phyloP scores from a whole-genome alignment of 1,140 invertebrate species.

The Lepidostoma basale region DNA sequence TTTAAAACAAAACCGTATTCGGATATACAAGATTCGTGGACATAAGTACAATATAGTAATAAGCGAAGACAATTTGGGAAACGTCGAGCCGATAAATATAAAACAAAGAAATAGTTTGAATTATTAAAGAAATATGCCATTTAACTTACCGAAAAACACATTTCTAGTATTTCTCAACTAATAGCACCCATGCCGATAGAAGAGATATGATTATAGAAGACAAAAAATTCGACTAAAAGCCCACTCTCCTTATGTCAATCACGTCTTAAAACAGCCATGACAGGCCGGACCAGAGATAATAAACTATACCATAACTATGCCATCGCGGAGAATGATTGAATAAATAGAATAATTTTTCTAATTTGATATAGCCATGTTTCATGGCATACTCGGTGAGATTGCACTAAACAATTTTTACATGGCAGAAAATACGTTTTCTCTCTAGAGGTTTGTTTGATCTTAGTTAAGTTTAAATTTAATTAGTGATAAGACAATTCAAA shows the following conservation, averaged over 20 bases:
- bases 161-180: slow-evolving; percentile 12
- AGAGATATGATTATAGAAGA: slow-evolving; percentile 3
- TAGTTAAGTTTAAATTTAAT: too few species aligned
- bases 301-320: too few species aligned
- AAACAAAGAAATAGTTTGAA: slow-evolving; percentile 22
- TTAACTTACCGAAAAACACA: slow-evolving; percentile 22
- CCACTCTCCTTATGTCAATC: slow-evolving; percentile 27
- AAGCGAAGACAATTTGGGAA: slow-evolving; percentile 6
- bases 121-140: neutral
- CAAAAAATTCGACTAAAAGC: slow-evolving; percentile 2
- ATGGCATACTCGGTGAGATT: too few species aligned
- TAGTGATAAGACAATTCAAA: too few species aligned
- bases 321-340: too few species aligned
- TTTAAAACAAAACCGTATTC: neutral
- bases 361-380: too few species aligned
- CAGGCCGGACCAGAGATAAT: too few species aligned
- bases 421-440: too few species aligned
- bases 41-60: neutral
- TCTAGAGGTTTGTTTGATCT: too few species aligned
- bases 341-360: too few species aligned
- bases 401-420: too few species aligned
- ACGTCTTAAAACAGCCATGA: slow-evolving; percentile 27
- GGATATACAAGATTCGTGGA: neutral
- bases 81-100: slow-evolving; percentile 19
- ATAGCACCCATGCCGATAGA: slow-evolving; percentile 12